A percentile compares a stretch with the other conserved stretches of the same genome.
Evolutionary conservation across 1,140 invertebrate species (phyloP).

Genomic region (Dermatophagoides farinae): DNA sequence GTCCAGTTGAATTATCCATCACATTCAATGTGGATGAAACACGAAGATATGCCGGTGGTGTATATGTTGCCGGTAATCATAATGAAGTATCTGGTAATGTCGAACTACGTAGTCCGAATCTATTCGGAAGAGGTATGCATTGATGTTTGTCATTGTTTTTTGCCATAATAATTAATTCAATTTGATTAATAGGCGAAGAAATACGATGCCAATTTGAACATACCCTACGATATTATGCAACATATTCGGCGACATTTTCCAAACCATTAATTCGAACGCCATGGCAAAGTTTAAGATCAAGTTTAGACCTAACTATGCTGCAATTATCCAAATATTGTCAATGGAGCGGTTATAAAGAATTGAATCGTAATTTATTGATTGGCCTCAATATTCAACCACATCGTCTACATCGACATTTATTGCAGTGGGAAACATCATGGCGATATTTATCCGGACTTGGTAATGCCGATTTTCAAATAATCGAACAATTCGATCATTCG

Average conservation of each 20-base stretch:
- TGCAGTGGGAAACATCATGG: slow-evolving; percentile 61
- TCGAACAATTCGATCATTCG: slow-evolving; percentile 59
- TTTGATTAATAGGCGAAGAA: slow-evolving; percentile 33
- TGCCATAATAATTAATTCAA: not conserved
- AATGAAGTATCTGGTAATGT: slow-evolving; percentile 60
- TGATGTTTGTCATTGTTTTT: not conserved
- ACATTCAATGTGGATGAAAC: slow-evolving; percentile 58
- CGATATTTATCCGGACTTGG: slow-evolving; percentile 42
- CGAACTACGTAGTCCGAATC: slow-evolving; percentile 47
- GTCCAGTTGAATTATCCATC: slow-evolving; percentile 49
- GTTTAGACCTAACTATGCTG: slow-evolving; percentile 38
- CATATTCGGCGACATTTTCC: slow-evolving; percentile 44
- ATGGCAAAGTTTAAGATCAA: slow-evolving; percentile 16
- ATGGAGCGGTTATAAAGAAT: slow-evolving; percentile 49
- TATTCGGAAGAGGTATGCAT: slow-evolving; percentile 45
- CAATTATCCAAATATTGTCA: slow-evolving; percentile 49
- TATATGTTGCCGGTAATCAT: slow-evolving; percentile 58
- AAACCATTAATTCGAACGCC: slow-evolving; percentile 42
- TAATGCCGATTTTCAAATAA: slow-evolving; percentile 47
- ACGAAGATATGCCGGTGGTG: slow-evolving; percentile 45
- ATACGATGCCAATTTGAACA: slow-evolving; percentile 52
- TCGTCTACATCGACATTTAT: slow-evolving; percentile 39
- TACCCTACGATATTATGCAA: slow-evolving; percentile 44
- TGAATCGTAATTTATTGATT: slow-evolving; percentile 26
- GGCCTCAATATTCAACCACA: slow-evolving; percentile 24